A percentile compares a stretch with the other conserved stretches of the same genome.
Evolutionary conservation across 2,113 vertebrate genomes (phyloP).

Genomic region (Nothobranchius kuhntae): DNA sequence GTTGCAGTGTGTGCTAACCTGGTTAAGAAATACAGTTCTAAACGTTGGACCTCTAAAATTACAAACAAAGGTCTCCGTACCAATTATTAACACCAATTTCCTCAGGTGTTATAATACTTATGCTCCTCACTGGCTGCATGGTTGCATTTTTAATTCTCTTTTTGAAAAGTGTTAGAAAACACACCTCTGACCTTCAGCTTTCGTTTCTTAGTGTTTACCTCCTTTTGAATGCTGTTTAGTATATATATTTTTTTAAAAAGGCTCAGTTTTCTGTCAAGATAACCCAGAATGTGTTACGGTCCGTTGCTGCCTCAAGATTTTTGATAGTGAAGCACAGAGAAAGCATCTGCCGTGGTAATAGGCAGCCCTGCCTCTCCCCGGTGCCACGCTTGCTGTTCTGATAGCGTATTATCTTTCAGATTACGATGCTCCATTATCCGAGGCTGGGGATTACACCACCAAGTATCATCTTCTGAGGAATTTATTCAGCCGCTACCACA

Average conservation of each 20-base stretch:
- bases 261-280: conserved; percentile 58
- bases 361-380: conserved; percentile 41
- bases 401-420: conserved; percentile 83
- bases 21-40: no score
- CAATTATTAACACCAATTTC: no score
- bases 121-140: no score
- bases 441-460: conserved; percentile 90
- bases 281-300: conserved; percentile 51
- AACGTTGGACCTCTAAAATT: no score
- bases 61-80: no score
- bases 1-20: no score
- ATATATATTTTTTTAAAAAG: conserved; percentile 27
- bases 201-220: conserved; percentile 26
- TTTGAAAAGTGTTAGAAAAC: conserved; percentile 19
- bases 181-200: conserved; percentile 49
- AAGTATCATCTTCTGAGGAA: conserved; percentile 87
- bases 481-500: conserved; percentile 81
- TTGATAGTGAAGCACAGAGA: conserved; percentile 55
- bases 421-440: conserved; percentile 90
- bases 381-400: conserved; percentile 61
- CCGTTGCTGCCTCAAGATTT: conserved; percentile 58
- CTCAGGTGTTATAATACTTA: no score
- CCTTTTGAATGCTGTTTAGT: conserved; percentile 25
- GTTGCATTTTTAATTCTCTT: conserved; percentile 5
- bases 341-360: conserved; percentile 49